These are phyloP conservation scores for Lytechinus pictus DNA, from an alignment of 35 echinoderm and acorn worm genomes.

Conservation along the genomic window DNA sequence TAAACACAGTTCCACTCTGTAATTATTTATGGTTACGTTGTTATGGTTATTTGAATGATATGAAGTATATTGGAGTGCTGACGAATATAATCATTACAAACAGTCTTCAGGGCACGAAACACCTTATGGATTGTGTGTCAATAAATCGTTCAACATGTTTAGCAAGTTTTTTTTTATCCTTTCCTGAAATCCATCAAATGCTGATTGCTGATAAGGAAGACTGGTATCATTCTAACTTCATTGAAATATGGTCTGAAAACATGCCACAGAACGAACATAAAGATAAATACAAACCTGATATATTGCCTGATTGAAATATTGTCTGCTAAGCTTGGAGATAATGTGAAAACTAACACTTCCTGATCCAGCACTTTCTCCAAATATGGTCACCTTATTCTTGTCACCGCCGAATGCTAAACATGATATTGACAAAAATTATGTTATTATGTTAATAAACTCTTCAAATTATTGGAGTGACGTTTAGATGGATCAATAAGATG, in stretches of 20 bases:
- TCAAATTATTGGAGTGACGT: background rate
- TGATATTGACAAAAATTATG: too few species aligned
- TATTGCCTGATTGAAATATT: conserved; percentile 55
- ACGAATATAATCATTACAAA: too few species aligned
- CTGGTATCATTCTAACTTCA: background rate
- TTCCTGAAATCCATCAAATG: background rate
- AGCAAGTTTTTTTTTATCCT: background rate
- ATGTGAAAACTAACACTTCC: conserved; percentile 71
- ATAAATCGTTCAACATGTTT: background rate
- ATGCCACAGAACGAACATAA: background rate
- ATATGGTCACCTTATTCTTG: conserved; percentile 69
- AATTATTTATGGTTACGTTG: background rate
- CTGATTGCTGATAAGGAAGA: background rate
- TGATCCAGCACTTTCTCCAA: conserved; percentile 82
- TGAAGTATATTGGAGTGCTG: too few species aligned
- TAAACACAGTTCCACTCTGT: conserved; percentile 72
- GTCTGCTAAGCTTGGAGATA: conserved; percentile 40
- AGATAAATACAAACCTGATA: conserved; percentile 29
- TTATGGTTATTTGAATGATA: background rate
- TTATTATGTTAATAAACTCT: too few species aligned
- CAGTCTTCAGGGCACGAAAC: too few species aligned
- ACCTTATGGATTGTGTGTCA: background rate
- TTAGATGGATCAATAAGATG: background rate
- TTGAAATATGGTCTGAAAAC: background rate
- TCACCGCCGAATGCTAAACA: conserved; percentile 82